Conservation (phyloP, 2,113 vertebrate genomes). For the Cervus canadensis region DNA sequence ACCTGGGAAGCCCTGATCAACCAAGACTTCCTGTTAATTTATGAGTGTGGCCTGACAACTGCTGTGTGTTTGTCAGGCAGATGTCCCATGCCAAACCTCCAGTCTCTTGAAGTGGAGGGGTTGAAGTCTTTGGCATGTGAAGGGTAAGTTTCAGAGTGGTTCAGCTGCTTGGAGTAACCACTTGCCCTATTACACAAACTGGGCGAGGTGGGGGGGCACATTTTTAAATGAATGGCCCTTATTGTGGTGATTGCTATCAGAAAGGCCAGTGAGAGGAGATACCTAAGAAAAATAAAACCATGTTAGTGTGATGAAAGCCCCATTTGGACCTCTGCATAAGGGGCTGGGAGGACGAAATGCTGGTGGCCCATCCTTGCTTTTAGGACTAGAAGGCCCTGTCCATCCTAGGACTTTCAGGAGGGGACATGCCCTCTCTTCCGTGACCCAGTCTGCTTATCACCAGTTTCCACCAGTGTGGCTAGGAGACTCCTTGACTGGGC, state of each 20-base stretch:
- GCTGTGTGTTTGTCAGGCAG: slow-evolving; percentile 13
- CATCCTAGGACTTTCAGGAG: not conserved
- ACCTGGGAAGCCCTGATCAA: not conserved
- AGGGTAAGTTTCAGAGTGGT: not conserved
- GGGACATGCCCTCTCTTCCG: not conserved
- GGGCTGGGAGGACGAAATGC: too few species aligned
- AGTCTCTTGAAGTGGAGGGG: not conserved
- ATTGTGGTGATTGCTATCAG: not conserved
- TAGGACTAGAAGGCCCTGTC: not conserved
- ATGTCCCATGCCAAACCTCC: not conserved
- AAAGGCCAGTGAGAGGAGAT: not conserved
- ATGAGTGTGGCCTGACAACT: not conserved
- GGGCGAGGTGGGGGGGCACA: not conserved
- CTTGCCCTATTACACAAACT: not conserved
- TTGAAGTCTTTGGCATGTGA: not conserved
- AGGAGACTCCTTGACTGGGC: not conserved
- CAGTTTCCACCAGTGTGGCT: not conserved
- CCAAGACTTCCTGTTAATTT: not conserved
- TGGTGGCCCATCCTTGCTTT: not conserved
- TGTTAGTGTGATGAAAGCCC: accelerated
- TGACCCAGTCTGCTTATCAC: not conserved
- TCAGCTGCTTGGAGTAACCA: not conserved
- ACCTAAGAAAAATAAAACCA: not conserved
- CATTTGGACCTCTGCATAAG: not conserved
- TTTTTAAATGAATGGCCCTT: not conserved